Evolutionary conservation across 2,113 vertebrate species (phyloP).

Genomic region (Marmota flaviventris): DNA sequence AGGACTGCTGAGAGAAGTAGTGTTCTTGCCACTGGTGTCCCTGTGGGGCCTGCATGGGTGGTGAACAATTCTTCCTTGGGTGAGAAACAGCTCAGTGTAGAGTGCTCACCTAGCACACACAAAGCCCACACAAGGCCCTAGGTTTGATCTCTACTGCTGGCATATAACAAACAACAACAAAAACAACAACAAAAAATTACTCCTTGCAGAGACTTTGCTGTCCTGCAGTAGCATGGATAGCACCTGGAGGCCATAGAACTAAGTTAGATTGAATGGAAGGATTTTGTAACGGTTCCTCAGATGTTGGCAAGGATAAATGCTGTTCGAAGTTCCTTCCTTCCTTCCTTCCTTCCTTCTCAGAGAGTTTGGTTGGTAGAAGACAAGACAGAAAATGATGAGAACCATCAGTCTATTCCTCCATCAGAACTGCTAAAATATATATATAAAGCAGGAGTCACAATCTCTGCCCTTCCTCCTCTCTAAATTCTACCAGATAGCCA

Average conservation of each 20-base stretch:
- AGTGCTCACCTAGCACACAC: neutral
- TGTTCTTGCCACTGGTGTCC: neutral
- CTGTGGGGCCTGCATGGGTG: neutral
- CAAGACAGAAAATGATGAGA: neutral
- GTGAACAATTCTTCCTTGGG: neutral
- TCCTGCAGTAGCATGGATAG: neutral
- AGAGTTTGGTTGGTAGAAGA: neutral
- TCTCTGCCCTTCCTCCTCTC: neutral
- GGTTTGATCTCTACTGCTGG: neutral
- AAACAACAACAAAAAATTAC: neutral
- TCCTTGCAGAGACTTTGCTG: neutral
- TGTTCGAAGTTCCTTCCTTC: constrained; percentile 17
- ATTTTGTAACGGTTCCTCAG: neutral
- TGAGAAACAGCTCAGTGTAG: neutral
- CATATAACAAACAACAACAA: neutral
- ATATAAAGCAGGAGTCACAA: neutral
- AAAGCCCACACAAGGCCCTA: neutral
- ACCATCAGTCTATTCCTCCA: neutral
- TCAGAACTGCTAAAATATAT: neutral
- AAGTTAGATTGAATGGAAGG: constrained; percentile 3
- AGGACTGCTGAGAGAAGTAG: neutral
- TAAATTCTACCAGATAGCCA: neutral
- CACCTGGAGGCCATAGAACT: neutral
- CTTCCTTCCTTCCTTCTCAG: constrained; percentile 14
- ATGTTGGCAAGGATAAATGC: neutral